Conservation (phyloP, 53 echinoderm and acorn worm genomes). For the Temnopleurus reevesii region DNA sequence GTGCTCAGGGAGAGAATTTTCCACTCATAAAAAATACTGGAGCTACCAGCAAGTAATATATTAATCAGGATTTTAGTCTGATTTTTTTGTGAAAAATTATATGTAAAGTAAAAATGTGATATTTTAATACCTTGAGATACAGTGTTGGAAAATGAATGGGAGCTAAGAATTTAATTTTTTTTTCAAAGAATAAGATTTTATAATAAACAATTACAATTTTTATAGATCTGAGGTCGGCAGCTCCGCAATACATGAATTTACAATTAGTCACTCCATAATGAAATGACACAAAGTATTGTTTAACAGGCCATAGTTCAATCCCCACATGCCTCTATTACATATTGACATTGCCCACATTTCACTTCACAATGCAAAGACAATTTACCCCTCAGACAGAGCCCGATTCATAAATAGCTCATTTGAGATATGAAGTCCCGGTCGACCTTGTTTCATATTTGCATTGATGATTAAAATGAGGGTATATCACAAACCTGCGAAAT, state of each 20-base stretch:
- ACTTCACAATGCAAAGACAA: neutral
- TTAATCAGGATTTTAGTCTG: no score
- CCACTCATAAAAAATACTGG: no score
- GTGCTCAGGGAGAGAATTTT: neutral
- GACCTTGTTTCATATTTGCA: neutral
- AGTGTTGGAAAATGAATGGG: no score
- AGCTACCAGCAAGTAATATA: no score
- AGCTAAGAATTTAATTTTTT: no score
- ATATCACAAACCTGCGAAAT: neutral
- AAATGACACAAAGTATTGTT: neutral
- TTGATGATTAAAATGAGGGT: neutral
- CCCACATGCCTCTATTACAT: neutral
- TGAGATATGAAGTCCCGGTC: neutral
- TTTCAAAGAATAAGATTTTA: no score
- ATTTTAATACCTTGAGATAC: no score
- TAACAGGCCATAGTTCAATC: neutral
- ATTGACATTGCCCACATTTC: neutral
- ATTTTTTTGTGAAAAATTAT: no score
- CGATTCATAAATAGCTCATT: neutral
- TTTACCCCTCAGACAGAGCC: neutral
- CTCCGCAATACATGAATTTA: no score
- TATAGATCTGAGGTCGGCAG: no score
- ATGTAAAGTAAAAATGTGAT: no score
- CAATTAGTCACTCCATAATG: neutral
- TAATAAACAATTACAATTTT: no score